Evolutionary conservation across 2,888 invertebrate genomes (phyloP).

Genomic region (Lamellibrachia columna): DNA sequence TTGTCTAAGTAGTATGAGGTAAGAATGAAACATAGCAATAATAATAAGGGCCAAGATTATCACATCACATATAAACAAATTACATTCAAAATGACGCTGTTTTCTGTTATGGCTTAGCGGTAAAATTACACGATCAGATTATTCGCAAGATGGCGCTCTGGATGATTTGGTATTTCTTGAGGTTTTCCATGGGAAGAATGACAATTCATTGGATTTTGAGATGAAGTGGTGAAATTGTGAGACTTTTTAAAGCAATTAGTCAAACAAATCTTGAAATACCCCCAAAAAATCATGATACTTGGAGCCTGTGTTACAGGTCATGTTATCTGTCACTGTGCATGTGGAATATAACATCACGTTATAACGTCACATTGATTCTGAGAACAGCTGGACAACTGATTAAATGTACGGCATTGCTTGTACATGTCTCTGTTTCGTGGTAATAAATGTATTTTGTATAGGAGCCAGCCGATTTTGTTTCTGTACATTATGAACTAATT

Average conservation of each 20-base stretch:
- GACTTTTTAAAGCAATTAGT: background rate
- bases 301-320: background rate
- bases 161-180: background rate
- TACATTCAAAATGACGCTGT: no score
- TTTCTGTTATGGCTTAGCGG: background rate
- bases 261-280: background rate
- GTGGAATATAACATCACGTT: no score
- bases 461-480: background rate
- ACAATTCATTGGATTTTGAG: no score
- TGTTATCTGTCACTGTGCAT: background rate
- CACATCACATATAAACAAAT: no score
- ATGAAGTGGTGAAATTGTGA: background rate
- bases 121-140: background rate
- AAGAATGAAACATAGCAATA: no score
- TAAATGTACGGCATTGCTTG: background rate
- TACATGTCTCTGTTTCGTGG: background rate
- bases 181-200: background rate
- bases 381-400: background rate
- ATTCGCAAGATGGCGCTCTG: background rate
- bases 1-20: no score
- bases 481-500: background rate
- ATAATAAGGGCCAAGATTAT: no score
- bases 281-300: background rate
- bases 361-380: no score
- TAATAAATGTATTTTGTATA: background rate